Base-by-base conservation (phyloP, 2,888 invertebrate genomes). In the Esperia sulphurella region DNA sequence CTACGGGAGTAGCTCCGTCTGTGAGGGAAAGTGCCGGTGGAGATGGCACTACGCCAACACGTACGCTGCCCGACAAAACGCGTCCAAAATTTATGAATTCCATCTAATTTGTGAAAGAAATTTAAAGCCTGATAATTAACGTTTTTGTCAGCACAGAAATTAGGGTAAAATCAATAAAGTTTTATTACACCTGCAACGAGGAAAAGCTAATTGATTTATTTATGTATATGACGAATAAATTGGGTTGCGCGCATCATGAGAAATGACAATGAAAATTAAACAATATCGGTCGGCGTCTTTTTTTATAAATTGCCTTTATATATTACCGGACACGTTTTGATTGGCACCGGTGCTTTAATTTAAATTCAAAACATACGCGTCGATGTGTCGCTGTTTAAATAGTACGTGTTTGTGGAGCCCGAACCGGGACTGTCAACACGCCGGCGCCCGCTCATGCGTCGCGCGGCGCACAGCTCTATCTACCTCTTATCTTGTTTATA, bases 371-470 rank as follows among this genome's bases (percentile, higher is more conserved):
- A 76, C 80, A 76, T 70, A 79, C 75, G 72, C 64, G 57, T 57
- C 66, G 75, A 76, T 76, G 82, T 81, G 81, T 82, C 71, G 78
- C 70, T 72, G 80, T 82, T 76, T 80, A 79, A 84, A 79, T 79
- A 78, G 71, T 68, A 35, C 35, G 71, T 78, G 82, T 83, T 79
- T 75, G 75, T 63, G 51, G 67, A 72, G 65, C 62, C 71, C 69
- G 67, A 58, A 53, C 60, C 51, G 57, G 55, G 68, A 68, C 57
- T 71, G 82, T 79, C 77, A 79, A 82, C 76, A 78, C 58, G 60
- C 60, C 59, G 63, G 21, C 21, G 21, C 21, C 21, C 21, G 21
- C 21, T 21, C 21, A 21, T 21, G 21, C 21, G 21, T 21, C 21
- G 21, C 21, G 21, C 21, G 21, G 21, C 21, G 2, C 21, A 21